Percentiles rank a stretch among this genome's conserved stretches.
Conservation (phyloP, 2,888 invertebrate species). For the Arge pagana region DNA sequence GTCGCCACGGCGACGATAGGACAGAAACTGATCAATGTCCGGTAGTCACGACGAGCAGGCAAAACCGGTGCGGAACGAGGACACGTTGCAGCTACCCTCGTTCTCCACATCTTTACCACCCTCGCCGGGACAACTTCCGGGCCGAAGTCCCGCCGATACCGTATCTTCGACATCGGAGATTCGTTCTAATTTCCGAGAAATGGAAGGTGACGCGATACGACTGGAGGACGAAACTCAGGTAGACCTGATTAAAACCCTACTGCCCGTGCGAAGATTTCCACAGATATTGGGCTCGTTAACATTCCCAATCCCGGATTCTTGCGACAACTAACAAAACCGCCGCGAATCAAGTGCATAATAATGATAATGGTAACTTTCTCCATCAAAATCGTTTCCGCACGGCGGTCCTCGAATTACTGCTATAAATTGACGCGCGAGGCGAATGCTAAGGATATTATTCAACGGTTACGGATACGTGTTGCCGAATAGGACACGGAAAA, state of each 20-base stretch:
- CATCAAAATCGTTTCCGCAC: no score
- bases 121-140: conserved; percentile 16
- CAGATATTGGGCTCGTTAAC: no score
- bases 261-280: neutral
- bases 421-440: no score
- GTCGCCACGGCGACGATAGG: conserved; percentile 20
- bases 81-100: conserved; percentile 12
- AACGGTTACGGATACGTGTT: no score
- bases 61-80: conserved; percentile 5
- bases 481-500: no score
- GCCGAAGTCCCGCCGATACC: conserved; percentile 8
- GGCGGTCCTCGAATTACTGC: no score
- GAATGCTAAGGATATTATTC: no score
- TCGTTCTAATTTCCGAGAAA: conserved; percentile 18
- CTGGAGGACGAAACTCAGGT: conserved; percentile 37
- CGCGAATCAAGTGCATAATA: no score
- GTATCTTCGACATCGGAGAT: conserved; percentile 12
- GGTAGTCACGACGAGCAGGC: conserved; percentile 10
- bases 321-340: no score
- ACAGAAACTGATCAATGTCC: conserved; percentile 28
- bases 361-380: no score
- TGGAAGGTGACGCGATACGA: conserved; percentile 32
- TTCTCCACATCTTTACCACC: conserved; percentile 9
- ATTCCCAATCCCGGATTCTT: no score
- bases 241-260: neutral